A percentile compares a stretch with the other conserved stretches of the same genome.
phyloP scores from a whole-genome alignment of 1,140 invertebrate genomes.

The Zaprionus capensis region DNA sequence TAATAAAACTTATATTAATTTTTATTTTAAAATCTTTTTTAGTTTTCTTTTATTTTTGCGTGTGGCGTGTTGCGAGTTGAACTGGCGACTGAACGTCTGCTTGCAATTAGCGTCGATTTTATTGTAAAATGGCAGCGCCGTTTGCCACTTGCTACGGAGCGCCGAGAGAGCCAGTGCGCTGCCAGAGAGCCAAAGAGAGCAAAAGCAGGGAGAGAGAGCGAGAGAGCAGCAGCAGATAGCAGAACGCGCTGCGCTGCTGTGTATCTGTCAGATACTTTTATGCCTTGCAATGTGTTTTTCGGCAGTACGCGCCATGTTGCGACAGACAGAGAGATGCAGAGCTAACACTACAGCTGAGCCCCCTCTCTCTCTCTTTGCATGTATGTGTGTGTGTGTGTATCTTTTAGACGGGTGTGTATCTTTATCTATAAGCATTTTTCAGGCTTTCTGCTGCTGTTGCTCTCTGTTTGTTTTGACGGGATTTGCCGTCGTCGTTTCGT shows the following conservation, averaged over 20 bases:
- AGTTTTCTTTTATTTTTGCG: slow-evolving; percentile 24
- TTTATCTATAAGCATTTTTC: slow-evolving; percentile 53
- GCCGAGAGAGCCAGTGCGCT: slow-evolving; percentile 16
- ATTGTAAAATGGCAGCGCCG: slow-evolving; percentile 67
- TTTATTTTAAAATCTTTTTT: slow-evolving; percentile 16
- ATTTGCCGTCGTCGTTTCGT: slow-evolving; percentile 28
- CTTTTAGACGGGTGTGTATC: slow-evolving; percentile 43
- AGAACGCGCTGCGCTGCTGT: slow-evolving; percentile 32
- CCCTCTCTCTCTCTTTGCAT: not conserved
- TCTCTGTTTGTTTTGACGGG: slow-evolving; percentile 82
- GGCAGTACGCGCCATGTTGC: slow-evolving; percentile 47
- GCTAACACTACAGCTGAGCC: slow-evolving; percentile 26
- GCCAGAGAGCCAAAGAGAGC: slow-evolving; percentile 17
- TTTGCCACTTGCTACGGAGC: slow-evolving; percentile 3
- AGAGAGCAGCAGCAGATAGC: not conserved
- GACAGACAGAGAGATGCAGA: slow-evolving; percentile 18
- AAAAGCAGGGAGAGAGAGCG: not conserved
- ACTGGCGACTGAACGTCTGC: slow-evolving; percentile 83
- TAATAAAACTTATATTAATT: slow-evolving; percentile 29
- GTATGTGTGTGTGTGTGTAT: slow-evolving; percentile 19
- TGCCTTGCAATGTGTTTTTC: slow-evolving; percentile 13
- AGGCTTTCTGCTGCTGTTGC: slow-evolving; percentile 31
- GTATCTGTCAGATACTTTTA: slow-evolving; percentile 55
- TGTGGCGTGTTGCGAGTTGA: slow-evolving; percentile 63
- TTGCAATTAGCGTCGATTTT: slow-evolving; percentile 61